A percentile compares a stretch with the other conserved stretches of the same genome.
Conservation (phyloP, 2,113 vertebrate genomes). For the Herpailurus yagouaroundi region DNA sequence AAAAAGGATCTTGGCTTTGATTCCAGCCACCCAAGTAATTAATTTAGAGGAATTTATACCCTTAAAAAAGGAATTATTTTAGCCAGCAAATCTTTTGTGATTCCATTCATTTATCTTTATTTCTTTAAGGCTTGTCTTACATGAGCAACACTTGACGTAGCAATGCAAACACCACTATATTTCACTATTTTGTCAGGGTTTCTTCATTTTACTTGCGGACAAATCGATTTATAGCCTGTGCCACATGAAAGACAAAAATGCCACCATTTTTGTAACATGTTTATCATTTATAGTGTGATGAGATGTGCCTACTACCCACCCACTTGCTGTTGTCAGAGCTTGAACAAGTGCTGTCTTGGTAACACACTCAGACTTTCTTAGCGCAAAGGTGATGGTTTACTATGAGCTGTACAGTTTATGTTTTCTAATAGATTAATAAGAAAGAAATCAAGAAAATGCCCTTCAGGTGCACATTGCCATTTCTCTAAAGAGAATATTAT, state of each 20-base stretch:
- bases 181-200: background rate
- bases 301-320: background rate
- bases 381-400: background rate
- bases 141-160: background rate
- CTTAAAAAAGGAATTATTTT: background rate
- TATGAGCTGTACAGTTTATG: background rate
- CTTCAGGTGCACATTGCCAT: background rate
- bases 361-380: background rate
- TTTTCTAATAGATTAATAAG: background rate
- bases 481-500: constrained; percentile 10
- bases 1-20: background rate
- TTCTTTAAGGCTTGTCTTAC: background rate
- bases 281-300: background rate
- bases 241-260: constrained; percentile 37
- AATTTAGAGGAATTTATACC: background rate
- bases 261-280: background rate
- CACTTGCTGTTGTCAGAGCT: background rate
- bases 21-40: background rate
- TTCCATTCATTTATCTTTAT: background rate
- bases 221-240: background rate
- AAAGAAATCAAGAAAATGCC: background rate
- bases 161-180: background rate
- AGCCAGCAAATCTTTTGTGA: background rate
- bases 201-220: background rate
- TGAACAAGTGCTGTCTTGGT: background rate